Evolutionary conservation across 2,888 invertebrate genomes (phyloP).

Genomic region (Amblyteles armatorius): DNA sequence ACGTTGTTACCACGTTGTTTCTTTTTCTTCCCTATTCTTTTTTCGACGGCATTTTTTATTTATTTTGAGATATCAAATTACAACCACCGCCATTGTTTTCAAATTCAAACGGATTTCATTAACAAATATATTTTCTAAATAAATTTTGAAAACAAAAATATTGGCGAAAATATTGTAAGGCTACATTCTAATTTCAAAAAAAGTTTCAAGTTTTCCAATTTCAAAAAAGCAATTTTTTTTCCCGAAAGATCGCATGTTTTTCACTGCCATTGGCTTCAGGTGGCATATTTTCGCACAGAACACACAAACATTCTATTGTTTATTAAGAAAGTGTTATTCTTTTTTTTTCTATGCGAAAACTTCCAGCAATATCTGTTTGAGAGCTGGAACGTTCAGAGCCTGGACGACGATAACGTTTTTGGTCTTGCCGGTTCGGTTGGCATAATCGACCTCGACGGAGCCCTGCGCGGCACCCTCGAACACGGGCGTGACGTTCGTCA

Average conservation of each 20-base stretch:
- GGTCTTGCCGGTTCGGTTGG: slow-evolving; percentile 60
- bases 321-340: not conserved
- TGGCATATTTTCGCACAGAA: too few species aligned
- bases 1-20: not conserved
- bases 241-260: too few species aligned
- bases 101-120: too few species aligned
- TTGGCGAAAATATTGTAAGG: too few species aligned
- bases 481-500: slow-evolving; percentile 72
- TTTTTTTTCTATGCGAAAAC: slow-evolving; percentile 43
- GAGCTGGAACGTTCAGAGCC: slow-evolving; percentile 59
- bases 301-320: too few species aligned
- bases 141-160: too few species aligned
- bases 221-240: not conserved
- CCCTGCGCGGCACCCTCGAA: slow-evolving; percentile 73
- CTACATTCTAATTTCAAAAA: too few species aligned
- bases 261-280: too few species aligned
- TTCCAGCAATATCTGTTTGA: slow-evolving; percentile 59
- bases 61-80: too few species aligned
- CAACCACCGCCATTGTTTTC: too few species aligned
- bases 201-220: not conserved
- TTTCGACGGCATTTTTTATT: too few species aligned
- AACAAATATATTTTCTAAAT: too few species aligned
- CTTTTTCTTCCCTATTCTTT: slow-evolving; percentile 7
- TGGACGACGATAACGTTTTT: slow-evolving; percentile 72
- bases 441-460: slow-evolving; percentile 74